Percentiles rank a stretch among this genome's conserved stretches.
These are phyloP conservation scores for Chionoecetes opilio DNA, from an alignment of 1,140 invertebrate species.

Conservation along the genomic window DNA sequence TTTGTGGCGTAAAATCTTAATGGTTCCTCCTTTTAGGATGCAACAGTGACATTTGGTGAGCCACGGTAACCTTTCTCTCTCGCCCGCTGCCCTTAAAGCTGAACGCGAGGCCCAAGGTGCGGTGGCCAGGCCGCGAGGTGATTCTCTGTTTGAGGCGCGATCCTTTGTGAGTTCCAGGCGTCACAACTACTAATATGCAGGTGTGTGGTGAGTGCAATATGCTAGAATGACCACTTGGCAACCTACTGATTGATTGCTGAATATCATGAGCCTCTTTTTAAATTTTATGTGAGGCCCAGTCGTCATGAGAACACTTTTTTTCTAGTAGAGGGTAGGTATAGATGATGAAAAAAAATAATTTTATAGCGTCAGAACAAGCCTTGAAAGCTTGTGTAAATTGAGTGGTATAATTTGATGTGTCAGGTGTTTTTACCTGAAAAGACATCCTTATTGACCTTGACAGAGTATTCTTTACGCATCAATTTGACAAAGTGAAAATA, in stretches of 20 bases:
- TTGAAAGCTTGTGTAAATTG: too few relatives aligned
- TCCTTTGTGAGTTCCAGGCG: background rate
- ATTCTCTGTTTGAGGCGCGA: background rate
- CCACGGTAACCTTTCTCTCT: constrained; percentile 43
- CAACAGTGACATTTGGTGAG: constrained; percentile 42
- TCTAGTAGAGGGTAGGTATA: too few relatives aligned
- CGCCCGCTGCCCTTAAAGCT: constrained; percentile 24
- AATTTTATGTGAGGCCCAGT: background rate
- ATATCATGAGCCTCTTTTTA: too few relatives aligned
- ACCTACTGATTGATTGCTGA: background rate
- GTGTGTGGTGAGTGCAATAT: too few relatives aligned
- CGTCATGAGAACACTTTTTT: too few relatives aligned
- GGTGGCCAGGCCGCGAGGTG: background rate
- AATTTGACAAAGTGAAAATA: background rate
- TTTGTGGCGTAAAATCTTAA: constrained; percentile 53
- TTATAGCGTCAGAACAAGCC: too few relatives aligned
- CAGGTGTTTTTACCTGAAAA: background rate
- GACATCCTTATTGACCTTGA: background rate
- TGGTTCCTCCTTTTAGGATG: constrained; percentile 43
- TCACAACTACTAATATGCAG: background rate
- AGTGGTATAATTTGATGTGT: background rate
- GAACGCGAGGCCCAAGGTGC: background rate
- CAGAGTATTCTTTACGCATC: background rate
- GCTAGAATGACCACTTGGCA: too few relatives aligned
- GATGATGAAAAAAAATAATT: too few relatives aligned